Conservation (phyloP, 2,113 vertebrate genomes). For the Misgurnus anguillicaudatus region DNA sequence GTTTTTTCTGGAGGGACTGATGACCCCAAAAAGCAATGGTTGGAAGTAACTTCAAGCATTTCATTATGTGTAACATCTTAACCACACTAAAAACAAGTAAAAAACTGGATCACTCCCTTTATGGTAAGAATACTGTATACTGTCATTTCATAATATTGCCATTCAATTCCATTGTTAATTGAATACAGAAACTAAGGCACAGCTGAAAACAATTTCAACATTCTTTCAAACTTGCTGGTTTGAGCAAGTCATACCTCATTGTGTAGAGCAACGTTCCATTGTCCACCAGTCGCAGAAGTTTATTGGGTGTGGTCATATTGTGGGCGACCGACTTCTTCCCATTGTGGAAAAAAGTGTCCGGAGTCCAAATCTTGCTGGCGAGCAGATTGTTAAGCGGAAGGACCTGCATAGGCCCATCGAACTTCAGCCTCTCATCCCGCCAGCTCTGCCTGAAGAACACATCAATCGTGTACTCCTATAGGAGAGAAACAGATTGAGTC, state of each 20-base stretch:
- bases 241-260: conserved; percentile 71
- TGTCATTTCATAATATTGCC: too few relatives aligned
- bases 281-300: conserved; percentile 79
- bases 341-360: conserved; percentile 83
- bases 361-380: conserved; percentile 84
- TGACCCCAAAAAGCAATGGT: too few relatives aligned
- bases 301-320: conserved; percentile 85
- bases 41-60: not conserved
- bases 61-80: not conserved
- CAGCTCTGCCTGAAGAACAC: conserved; percentile 83
- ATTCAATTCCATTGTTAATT: too few relatives aligned
- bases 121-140: not conserved
- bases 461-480: conserved; percentile 81
- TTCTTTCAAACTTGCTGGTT: not conserved
- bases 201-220: not conserved
- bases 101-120: not conserved
- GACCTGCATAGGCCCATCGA: conserved; percentile 80
- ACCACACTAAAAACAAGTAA: not conserved
- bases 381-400: conserved; percentile 81
- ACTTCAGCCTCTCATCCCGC: conserved; percentile 80
- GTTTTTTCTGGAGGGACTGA: too few relatives aligned
- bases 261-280: conserved; percentile 82
- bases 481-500: conserved; percentile 21
- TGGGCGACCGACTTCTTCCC: conserved; percentile 84
- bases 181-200: too few relatives aligned